Evolutionary conservation across 2,888 invertebrate genomes (phyloP), one percentile per base, ranked within the genome.

Genomic region (Scaptodrosophila latifasciaeformis): DNA sequence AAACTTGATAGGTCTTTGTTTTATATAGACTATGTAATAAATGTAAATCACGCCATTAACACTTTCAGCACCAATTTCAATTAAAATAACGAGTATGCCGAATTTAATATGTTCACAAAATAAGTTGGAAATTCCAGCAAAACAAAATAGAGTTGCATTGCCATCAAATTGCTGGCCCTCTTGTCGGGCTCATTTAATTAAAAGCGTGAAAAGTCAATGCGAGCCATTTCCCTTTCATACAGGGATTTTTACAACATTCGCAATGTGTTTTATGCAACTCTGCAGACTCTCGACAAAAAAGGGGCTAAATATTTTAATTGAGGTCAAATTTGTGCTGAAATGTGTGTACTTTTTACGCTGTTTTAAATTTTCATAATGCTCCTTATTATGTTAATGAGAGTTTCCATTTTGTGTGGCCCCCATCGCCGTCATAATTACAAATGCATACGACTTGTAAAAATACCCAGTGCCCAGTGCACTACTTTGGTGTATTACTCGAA

Each of bases 301-400:
- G 45, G 56, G 40, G 45, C 58, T 52, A 59, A 70, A 68, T 67
- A 62, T 70, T 75, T 65, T 71, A 71, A 70, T 71, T 71, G 66
- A 64, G 71, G 71, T 71, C 76, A 71, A 63, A 62, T 54, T 58
- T 57, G 17, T 50, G 17, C 34, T 18, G 34, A 15, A 15, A 43
- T 30, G 21, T 30, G 39, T 31, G 47, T 37, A 30, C 34, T 21
- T 69, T 76, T 64, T 52, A 74, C 70, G 75, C 57, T 61, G 54
- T 56, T 65, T 63, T 72, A 60, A 50, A 59, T 71, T 70, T 70
- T 55, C 63, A 72, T 70, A 70, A 70, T 63, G 59, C 58, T 59
- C 66, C 69, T 69, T 70, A 66, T 72, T 72, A 61, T 70, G 66
- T 72, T 69, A 72, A 72, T 69, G 72, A 66, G 72, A 66, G 60